A percentile compares a stretch with the other conserved stretches of the same genome.
These are phyloP conservation scores for Pelobates fuscus DNA, from an alignment of 2,113 vertebrate species.

Conservation along the genomic window DNA sequence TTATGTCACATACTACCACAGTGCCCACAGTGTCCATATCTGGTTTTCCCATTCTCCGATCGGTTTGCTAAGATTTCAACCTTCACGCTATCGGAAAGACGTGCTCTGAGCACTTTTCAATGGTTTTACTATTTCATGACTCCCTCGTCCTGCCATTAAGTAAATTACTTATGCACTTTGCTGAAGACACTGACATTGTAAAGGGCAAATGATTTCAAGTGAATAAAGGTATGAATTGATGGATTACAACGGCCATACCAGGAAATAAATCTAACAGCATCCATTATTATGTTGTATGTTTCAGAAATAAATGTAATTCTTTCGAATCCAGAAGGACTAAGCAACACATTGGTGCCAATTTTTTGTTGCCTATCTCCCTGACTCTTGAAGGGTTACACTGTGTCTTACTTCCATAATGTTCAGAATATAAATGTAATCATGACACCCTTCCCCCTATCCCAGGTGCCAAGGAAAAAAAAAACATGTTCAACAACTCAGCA, in stretches of 20 bases:
- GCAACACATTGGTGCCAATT: neutral
- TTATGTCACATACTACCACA: too few relatives aligned
- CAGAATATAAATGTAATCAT: neutral
- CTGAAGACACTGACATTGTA: slow-evolving; percentile 50
- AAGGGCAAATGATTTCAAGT: slow-evolving; percentile 46
- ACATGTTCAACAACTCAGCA: neutral
- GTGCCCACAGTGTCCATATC: neutral
- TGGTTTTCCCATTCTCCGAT: too few relatives aligned
- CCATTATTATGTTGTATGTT: slow-evolving; percentile 25
- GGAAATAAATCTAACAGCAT: neutral
- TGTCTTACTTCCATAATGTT: neutral
- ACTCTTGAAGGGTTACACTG: neutral
- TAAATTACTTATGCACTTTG: slow-evolving; percentile 55
- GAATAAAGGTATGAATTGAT: slow-evolving; percentile 37
- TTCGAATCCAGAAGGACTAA: neutral
- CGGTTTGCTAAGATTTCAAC: slow-evolving; percentile 9
- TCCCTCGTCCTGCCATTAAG: slow-evolving; percentile 39
- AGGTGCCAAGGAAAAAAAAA: neutral
- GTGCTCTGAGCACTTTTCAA: slow-evolving; percentile 39
- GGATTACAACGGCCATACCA: slow-evolving; percentile 27
- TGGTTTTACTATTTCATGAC: slow-evolving; percentile 27
- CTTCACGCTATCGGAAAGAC: slow-evolving; percentile 9
- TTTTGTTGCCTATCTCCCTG: neutral
- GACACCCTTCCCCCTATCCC: neutral
- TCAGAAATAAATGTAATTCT: neutral